Base-by-base conservation (phyloP, 53 echinoderm and acorn worm species). In the Mesocentrotus franciscanus region DNA sequence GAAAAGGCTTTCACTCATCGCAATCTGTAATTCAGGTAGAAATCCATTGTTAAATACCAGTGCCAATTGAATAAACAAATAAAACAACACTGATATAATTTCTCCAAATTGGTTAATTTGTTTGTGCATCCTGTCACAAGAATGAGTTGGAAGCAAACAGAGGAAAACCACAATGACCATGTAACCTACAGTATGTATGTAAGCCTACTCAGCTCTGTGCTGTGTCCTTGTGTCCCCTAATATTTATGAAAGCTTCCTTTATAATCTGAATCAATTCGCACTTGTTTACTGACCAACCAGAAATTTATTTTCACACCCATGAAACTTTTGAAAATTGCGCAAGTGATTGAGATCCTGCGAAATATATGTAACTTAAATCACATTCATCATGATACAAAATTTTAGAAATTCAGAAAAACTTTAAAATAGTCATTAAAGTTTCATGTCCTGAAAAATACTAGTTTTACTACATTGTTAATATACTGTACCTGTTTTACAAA, bases 101-200 rank as follows among this genome's bases (percentile, higher is more conserved):
- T 71, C 72, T 55, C 76, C 60, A 78, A 93, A 93, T 93, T 93
- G 72, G 71, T 27, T 74, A 55, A 93, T 93, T 93, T 93, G 78
- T 93, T 76, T 93, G 93, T 93, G 78, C 93, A 57, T 93, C 93
- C 78, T 74, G 29, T 76, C 10, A 24, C 78, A 76, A 29, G 76
- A 78, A 93, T 93, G 14, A 93, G 59, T 24, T 10, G 78, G 49
- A 24, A 59, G 10, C 60, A 93, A 93, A 78, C 93, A 59, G 61
- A 76, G 93, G 93, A 56, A 76, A 93, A 93, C 93, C 93, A 76
- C 93, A 78, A 20, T 68, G 78, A 4, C 93, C 78, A 84, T 84
- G 84, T 78, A 18, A 62, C 62, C 18, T 3, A 62, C 71, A 71
- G n/a, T n/a, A n/a, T n/a, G n/a, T n/a, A n/a, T n/a, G n/a, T n/a